Conservation (phyloP, 2,888 invertebrate species). For the Drosophila pseudotalamancana region DNA sequence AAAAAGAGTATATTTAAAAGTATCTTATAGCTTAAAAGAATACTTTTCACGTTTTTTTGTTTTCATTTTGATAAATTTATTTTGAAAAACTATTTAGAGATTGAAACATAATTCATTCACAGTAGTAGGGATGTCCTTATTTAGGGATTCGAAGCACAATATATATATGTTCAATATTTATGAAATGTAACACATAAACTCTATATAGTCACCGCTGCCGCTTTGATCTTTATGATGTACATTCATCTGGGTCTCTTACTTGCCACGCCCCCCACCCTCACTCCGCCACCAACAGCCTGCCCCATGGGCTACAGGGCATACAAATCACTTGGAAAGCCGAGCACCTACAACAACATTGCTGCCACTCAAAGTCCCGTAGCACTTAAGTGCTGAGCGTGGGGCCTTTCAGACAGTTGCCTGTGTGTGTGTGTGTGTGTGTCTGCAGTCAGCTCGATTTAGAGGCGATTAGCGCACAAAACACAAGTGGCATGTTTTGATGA, state of each 20-base stretch:
- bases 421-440: conserved; percentile 21
- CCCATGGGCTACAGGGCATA: conserved; percentile 41
- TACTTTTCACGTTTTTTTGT: too few relatives aligned
- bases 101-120: too few relatives aligned
- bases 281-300: too few relatives aligned
- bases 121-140: too few relatives aligned
- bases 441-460: conserved; percentile 65
- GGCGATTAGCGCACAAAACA: conserved; percentile 77
- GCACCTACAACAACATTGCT: conserved; percentile 61
- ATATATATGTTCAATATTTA: too few relatives aligned
- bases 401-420: conserved; percentile 12
- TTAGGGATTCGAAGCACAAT: too few relatives aligned
- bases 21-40: too few relatives aligned
- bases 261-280: neutral
- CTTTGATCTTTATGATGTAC: conserved; percentile 56
- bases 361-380: conserved; percentile 71
- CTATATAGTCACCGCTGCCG: conserved; percentile 21
- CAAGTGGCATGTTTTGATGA: conserved; percentile 77
- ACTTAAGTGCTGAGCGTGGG: conserved; percentile 64
- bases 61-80: too few relatives aligned
- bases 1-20: too few relatives aligned
- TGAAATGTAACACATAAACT: too few relatives aligned
- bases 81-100: too few relatives aligned
- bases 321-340: conserved; percentile 53
- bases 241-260: conserved; percentile 11